A percentile compares a stretch with the other conserved stretches of the same genome.
Conservation (phyloP, 2,113 vertebrate genomes). For the Prinia subflava region DNA sequence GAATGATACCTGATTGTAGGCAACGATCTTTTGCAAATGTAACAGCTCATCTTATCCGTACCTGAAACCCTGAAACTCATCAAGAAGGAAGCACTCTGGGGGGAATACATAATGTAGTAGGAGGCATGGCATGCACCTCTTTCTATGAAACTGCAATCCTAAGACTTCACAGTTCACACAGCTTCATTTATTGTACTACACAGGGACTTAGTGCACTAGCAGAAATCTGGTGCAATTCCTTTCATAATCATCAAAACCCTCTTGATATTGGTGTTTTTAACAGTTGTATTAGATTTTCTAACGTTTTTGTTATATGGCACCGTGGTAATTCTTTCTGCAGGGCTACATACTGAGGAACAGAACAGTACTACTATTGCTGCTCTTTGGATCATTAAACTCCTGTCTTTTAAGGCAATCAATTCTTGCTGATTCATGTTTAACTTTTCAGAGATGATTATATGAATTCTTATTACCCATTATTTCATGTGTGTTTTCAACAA, state of each 20-base stretch:
- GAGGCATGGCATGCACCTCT: background rate
- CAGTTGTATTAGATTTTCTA: background rate
- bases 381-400: conserved; percentile 4
- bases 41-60: conserved; percentile 34
- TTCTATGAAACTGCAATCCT: conserved; percentile 36
- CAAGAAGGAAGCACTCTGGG: background rate
- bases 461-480: background rate
- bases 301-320: background rate
- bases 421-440: conserved; percentile 1
- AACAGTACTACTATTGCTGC: background rate
- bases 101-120: background rate
- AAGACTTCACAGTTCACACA: background rate
- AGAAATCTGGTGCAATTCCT: background rate
- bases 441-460: background rate
- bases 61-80: conserved; percentile 26
- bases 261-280: conserved; percentile 14
- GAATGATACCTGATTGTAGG: background rate
- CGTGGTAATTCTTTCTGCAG: background rate
- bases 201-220: background rate
- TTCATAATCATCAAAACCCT: background rate
- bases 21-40: conserved; percentile 14
- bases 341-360: background rate
- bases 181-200: background rate
- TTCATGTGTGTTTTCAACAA: background rate
- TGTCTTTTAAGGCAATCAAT: background rate